Evolutionary conservation across 2,888 invertebrate genomes (phyloP).

Genomic region (Pinctada fucata): DNA sequence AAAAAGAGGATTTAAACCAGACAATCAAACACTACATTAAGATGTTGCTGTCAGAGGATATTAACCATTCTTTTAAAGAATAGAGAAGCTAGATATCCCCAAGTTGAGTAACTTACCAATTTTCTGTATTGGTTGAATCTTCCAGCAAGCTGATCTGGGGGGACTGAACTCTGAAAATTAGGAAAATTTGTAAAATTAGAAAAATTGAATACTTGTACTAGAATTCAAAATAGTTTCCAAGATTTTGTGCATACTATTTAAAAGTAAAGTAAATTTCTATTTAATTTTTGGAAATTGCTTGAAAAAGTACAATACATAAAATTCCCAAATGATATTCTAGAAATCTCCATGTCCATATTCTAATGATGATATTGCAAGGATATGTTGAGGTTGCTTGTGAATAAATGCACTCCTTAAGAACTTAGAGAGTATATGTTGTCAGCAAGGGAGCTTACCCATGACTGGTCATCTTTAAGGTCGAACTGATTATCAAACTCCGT

Average conservation of each 20-base stretch:
- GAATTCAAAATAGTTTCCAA: too few species aligned
- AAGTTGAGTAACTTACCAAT: conserved; percentile 56
- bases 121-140: conserved; percentile 72
- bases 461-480: conserved; percentile 66
- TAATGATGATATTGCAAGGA: too few species aligned
- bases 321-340: too few species aligned
- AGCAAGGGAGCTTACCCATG: conserved; percentile 62
- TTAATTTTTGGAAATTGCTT: too few species aligned
- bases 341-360: too few species aligned
- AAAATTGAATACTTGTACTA: not conserved
- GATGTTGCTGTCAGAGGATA: too few species aligned
- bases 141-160: conserved; percentile 59
- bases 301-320: too few species aligned
- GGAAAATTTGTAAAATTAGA: conserved; percentile 9
- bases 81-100: not conserved
- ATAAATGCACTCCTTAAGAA: too few species aligned
- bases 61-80: not conserved
- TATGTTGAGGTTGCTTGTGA: too few species aligned
- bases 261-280: not conserved
- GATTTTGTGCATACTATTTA: too few species aligned
- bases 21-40: not conserved
- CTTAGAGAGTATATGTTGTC: too few species aligned
- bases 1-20: not conserved
- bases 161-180: conserved; percentile 56
- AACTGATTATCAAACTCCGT: conserved; percentile 59